A percentile compares a stretch with the other conserved stretches of the same genome.
These are phyloP conservation scores for Corvus cornix DNA, from an alignment of 2,113 vertebrate species.

Conservation along the genomic window DNA sequence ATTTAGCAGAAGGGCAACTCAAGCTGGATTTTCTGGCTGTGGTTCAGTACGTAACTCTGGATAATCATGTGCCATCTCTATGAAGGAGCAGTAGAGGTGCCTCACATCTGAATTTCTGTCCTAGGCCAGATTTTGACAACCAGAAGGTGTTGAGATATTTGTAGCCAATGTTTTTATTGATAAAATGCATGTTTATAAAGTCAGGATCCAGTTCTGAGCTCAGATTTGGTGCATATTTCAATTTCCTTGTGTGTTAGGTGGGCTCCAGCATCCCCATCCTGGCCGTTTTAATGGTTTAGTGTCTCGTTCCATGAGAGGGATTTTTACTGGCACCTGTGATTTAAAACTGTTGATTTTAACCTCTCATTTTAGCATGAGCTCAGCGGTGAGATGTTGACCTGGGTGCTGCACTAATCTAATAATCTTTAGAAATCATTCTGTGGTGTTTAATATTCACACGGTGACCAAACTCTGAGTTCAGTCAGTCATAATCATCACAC, in stretches of 20 bases:
- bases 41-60: not conserved
- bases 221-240: not conserved
- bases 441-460: not conserved
- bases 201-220: not conserved
- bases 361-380: not conserved
- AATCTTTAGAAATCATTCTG: not conserved
- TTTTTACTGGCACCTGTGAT: fast-evolving
- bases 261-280: not conserved
- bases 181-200: not conserved
- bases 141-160: not conserved
- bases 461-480: not conserved
- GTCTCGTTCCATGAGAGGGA: fast-evolving
- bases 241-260: not conserved
- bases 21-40: not conserved
- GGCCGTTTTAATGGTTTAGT: not conserved
- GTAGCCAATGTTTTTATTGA: not conserved
- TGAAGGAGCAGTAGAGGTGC: not conserved
- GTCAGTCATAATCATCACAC: conserved; percentile 17
- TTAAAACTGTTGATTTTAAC: not conserved
- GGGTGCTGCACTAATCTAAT: not conserved
- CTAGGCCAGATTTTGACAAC: not conserved
- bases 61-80: not conserved
- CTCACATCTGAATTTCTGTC: not conserved
- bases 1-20: not conserved
- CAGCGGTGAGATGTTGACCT: not conserved